Evolutionary conservation across 1,140 invertebrate genomes (phyloP).

Genomic region (Trichonephila clavipes): DNA sequence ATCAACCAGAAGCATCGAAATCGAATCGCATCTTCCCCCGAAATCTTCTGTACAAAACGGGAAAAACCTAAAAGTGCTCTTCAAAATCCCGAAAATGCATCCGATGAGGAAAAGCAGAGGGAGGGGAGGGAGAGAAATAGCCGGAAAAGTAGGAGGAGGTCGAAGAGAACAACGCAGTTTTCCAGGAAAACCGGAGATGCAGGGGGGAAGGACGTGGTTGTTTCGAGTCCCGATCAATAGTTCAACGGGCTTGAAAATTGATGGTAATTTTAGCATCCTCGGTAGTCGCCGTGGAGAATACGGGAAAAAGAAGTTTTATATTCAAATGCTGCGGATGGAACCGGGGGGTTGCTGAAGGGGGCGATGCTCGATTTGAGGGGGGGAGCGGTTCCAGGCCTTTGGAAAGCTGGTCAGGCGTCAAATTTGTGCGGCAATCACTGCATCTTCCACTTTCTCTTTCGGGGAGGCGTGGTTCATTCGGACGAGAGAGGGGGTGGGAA

Average conservation of each 20-base stretch:
- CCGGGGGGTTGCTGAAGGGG: not conserved
- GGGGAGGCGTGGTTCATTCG: slow-evolving; percentile 56
- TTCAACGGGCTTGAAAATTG: slow-evolving; percentile 73
- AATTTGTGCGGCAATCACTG: slow-evolving; percentile 74
- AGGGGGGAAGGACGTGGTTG: slow-evolving; percentile 66
- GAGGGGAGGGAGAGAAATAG: slow-evolving; percentile 69
- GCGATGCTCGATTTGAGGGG: slow-evolving; percentile 51
- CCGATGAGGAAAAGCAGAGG: slow-evolving; percentile 19
- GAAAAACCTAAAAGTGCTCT: slow-evolving; percentile 38
- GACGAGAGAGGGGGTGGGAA: slow-evolving; percentile 54
- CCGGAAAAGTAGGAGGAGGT: slow-evolving; percentile 77
- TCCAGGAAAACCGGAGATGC: slow-evolving; percentile 76
- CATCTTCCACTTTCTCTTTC: slow-evolving; percentile 40
- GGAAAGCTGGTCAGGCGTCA: slow-evolving; percentile 75
- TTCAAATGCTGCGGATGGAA: slow-evolving; percentile 48
- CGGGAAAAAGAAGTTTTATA: slow-evolving; percentile 72
- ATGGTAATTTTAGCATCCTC: slow-evolving; percentile 75
- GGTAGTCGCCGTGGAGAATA: slow-evolving; percentile 42
- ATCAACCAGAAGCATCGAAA: slow-evolving; percentile 45
- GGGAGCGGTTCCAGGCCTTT: slow-evolving; percentile 38
- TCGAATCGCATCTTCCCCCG: slow-evolving; percentile 8
- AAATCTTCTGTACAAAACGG: not conserved
- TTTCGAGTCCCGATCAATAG: slow-evolving; percentile 68
- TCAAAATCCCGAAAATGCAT: slow-evolving; percentile 66
- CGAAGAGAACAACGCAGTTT: slow-evolving; percentile 70